Evolutionary conservation across 2,888 invertebrate species (phyloP).

Genomic region (Plagiodera versicolora): DNA sequence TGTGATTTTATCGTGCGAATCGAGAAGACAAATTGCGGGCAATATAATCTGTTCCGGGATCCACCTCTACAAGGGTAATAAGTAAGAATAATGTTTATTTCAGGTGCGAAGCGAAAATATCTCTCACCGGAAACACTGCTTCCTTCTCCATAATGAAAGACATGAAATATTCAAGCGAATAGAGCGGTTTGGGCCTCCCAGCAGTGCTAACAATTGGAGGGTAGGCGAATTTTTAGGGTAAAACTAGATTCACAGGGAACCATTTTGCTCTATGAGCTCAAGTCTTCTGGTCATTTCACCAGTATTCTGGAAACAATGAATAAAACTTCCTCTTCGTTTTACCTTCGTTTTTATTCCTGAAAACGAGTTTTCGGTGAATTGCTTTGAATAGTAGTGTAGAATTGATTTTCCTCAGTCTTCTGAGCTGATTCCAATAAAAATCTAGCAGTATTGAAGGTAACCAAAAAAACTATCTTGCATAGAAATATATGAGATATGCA

Average conservation of each 20-base stretch:
- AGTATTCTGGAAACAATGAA: too few relatives aligned
- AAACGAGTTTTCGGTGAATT: too few relatives aligned
- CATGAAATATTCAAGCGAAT: neutral
- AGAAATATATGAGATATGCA: too few relatives aligned
- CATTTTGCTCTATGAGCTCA: neutral
- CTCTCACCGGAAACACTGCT: neutral
- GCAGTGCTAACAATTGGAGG: neutral
- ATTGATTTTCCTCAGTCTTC: too few relatives aligned
- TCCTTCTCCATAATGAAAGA: neutral
- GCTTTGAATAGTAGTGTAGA: too few relatives aligned
- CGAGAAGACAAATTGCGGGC: conserved; percentile 5
- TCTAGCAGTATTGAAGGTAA: too few relatives aligned
- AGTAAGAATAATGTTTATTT: conserved; percentile 9
- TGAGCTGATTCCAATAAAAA: too few relatives aligned
- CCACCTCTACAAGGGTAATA: conserved; percentile 8
- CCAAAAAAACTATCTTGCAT: too few relatives aligned
- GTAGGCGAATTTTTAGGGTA: neutral
- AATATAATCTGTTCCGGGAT: conserved; percentile 9
- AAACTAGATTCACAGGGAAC: neutral
- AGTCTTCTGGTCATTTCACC: too few relatives aligned
- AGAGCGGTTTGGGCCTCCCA: neutral
- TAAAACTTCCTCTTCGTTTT: too few relatives aligned
- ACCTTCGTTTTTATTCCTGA: too few relatives aligned
- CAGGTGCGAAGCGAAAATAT: neutral
- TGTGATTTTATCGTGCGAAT: conserved; percentile 1